These are phyloP conservation scores for Rhinoraja longicauda DNA, from an alignment of 2,797 vertebrate genomes.

Conservation along the genomic window DNA sequence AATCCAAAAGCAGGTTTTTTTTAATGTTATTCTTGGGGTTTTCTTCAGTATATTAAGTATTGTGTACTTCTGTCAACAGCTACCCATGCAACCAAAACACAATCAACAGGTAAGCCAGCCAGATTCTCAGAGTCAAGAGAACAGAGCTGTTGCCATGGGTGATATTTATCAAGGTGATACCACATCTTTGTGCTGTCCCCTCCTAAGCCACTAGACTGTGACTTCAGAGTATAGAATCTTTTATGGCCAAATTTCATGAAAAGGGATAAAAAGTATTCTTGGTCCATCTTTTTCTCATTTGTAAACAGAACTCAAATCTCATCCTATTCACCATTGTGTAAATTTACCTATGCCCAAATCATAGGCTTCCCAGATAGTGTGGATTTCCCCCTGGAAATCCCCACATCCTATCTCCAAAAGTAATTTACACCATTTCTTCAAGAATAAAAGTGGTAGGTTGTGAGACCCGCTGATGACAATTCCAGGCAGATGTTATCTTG, in stretches of 20 bases:
- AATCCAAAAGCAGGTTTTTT: not conserved
- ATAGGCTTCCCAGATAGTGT: not conserved
- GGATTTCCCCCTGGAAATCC: not conserved
- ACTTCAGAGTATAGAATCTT: not conserved
- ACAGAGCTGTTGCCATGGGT: not conserved
- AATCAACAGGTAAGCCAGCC: not conserved
- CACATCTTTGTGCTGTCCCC: not conserved
- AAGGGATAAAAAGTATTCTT: not conserved
- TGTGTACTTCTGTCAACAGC: constrained; percentile 5
- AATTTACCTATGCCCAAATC: not conserved
- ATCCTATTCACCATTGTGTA: not conserved
- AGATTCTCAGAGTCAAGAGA: not conserved
- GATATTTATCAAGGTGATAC: not conserved
- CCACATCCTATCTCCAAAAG: no score
- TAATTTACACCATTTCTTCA: not conserved
- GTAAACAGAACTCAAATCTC: not conserved
- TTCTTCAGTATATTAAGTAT: not conserved
- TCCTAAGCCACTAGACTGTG: not conserved
- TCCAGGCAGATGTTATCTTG: not conserved
- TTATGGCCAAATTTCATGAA: not conserved
- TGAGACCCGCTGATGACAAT: not conserved
- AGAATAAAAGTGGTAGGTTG: not conserved
- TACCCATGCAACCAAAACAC: not conserved
- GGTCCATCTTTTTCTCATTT: not conserved
- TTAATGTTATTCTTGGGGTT: not conserved